A percentile compares a stretch with the other conserved stretches of the same genome.
phyloP scores from a whole-genome alignment of 2,888 invertebrate species.

The Eupithecia abbreviata region DNA sequence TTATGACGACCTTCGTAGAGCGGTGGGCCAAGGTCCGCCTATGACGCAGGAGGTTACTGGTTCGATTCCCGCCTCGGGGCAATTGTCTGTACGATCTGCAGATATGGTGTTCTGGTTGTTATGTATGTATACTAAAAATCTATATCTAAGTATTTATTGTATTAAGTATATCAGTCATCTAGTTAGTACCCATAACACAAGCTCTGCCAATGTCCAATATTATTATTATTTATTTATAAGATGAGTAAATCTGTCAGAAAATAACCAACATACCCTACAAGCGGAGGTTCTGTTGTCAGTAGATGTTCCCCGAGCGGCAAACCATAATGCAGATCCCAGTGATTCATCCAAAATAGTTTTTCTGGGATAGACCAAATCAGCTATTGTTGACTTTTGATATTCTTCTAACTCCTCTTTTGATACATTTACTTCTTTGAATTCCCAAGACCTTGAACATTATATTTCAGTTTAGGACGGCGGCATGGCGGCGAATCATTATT shows the following conservation, averaged over 20 bases:
- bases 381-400: slow-evolving; percentile 84
- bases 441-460: slow-evolving; percentile 83
- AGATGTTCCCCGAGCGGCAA: slow-evolving; percentile 92
- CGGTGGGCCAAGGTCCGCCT: too few species aligned
- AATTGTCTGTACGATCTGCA: too few species aligned
- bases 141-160: too few species aligned
- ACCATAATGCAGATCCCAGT: slow-evolving; percentile 98
- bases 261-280: slow-evolving; percentile 81
- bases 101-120: too few species aligned
- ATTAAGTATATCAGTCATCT: too few species aligned
- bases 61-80: too few species aligned
- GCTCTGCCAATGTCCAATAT: too few species aligned
- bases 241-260: neutral
- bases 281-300: slow-evolving; percentile 77
- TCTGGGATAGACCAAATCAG: slow-evolving; percentile 92
- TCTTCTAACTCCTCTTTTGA: slow-evolving; percentile 85
- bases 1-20: too few species aligned
- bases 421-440: slow-evolving; percentile 92
- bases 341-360: slow-evolving; percentile 97
- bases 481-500: neutral
- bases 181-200: too few species aligned
- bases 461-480: neutral
- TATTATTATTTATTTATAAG: too few species aligned
- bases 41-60: too few species aligned
- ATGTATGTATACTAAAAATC: too few species aligned